Base-by-base conservation (phyloP, 2,888 invertebrate species). In the Steinernema hermaphroditum region DNA sequence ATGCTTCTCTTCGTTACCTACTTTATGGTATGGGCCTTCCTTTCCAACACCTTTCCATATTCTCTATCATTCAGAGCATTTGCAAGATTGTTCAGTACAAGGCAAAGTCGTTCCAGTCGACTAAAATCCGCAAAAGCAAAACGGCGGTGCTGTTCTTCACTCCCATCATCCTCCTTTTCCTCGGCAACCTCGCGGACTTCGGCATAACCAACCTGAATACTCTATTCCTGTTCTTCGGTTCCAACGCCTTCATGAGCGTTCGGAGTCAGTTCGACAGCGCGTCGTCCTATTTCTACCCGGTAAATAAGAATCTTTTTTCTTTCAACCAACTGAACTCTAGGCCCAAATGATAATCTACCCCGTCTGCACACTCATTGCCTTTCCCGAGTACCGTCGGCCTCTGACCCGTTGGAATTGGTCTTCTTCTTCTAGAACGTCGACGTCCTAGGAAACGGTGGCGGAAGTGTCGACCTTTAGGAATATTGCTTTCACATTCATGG, bases 61-160 rank as follows among this genome's bases (percentile, higher is more conserved):
- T n/a, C n/a, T n/a, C n/a, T n/a, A n/a, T n/a, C n/a, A n/a, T 32
- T 62, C 32, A 62, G 62, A 62, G 62, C 62, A 62, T 62, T 24
- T 27, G 62, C 16, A 29, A 32, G n/a, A 62, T 62, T 32, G 2
- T 62, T 6, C 22, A 29, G 14, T 62, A 62, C 62, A 62, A 34
- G 32, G 16, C 27, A 4, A 24, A 62, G 34, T 62, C 29, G 12
- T 29, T 27, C 27, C 6, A 24, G 1, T 62, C 62, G 32, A 34
- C 27, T 16, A 62, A 62, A 62, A 14, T 22, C 29, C 62, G 62
- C 16, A 62, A 62, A n/a, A 62, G 32, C 8, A 22, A 27, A 1
- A 32, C 62, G 1, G 62, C 27, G 29, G 32, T 62, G 32, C 27
- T 62, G 12, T 62, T 62, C 62, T 62, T 62, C 32, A 62, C 62